Percentiles rank a stretch among this genome's conserved stretches.
These are phyloP conservation scores for Pantherophis vulpinus DNA, from an alignment of 2,797 vertebrate genomes.

Conservation along the genomic window DNA sequence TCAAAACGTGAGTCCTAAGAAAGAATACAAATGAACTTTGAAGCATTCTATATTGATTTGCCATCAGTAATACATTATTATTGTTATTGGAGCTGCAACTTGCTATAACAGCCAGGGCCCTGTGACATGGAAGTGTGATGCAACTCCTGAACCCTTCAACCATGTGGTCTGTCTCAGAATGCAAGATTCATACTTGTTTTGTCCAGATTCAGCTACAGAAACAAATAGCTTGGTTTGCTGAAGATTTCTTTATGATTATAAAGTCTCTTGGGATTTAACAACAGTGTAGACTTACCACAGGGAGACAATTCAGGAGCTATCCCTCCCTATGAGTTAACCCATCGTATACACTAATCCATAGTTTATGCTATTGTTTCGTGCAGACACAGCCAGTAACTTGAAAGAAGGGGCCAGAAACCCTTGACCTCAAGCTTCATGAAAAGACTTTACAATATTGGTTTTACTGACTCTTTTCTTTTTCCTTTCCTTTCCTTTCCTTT, in stretches of 20 bases:
- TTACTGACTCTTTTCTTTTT: neutral
- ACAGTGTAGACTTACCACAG: neutral
- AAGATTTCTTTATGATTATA: neutral
- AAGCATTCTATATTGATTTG: neutral
- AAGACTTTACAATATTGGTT: neutral
- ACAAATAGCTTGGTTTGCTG: neutral
- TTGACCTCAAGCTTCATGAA: neutral
- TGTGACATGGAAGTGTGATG: neutral
- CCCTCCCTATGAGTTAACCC: neutral
- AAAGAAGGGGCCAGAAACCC: too few species aligned
- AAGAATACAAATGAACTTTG: neutral
- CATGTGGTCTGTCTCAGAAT: neutral
- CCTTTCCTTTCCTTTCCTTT: too few species aligned
- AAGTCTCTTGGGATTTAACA: neutral
- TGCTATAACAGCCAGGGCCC: neutral
- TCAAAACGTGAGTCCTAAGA: neutral
- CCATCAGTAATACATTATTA: neutral
- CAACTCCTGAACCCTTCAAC: neutral
- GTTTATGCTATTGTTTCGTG: neutral
- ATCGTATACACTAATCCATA: neutral
- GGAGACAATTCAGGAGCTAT: neutral
- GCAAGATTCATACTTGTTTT: neutral
- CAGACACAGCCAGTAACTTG: neutral
- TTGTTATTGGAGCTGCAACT: neutral
- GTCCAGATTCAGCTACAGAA: neutral